Conservation (phyloP, 1,140 invertebrate species). For the Saccostrea cuccullata region DNA sequence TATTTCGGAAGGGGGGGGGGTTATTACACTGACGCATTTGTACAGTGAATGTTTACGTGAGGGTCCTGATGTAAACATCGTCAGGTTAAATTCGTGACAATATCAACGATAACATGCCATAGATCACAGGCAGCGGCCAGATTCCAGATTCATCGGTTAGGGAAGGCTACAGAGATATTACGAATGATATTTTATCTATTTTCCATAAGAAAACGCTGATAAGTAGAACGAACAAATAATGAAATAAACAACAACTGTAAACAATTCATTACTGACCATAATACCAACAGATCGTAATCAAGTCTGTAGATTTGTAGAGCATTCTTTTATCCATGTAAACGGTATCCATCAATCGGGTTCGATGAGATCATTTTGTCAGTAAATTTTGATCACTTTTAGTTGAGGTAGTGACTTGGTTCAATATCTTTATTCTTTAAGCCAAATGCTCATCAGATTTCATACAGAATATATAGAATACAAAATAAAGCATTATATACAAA, state of each 20-base stretch:
- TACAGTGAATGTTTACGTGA: not conserved
- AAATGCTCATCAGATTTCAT: too few species aligned
- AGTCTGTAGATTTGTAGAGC: too few species aligned
- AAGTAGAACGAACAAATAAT: not conserved
- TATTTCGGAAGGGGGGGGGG: too few species aligned
- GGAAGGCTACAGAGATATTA: not conserved
- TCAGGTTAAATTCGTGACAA: slow-evolving; percentile 10
- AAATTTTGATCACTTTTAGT: too few species aligned
- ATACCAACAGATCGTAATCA: too few species aligned
- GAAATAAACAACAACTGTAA: not conserved
- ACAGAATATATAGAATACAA: too few species aligned
- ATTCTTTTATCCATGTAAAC: too few species aligned
- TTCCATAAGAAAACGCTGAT: not conserved
- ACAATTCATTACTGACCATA: not conserved
- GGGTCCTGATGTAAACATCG: not conserved
- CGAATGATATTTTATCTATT: not conserved
- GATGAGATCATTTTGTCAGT: too few species aligned
- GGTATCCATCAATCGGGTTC: too few species aligned
- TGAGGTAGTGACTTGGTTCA: too few species aligned
- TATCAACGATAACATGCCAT: not conserved
- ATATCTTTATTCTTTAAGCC: too few species aligned
- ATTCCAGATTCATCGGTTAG: not conserved
- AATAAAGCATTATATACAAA: too few species aligned
- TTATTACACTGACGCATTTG: not conserved
- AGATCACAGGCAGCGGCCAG: not conserved